phyloP scores from a whole-genome alignment of 1,140 invertebrate species.

The Anastrepha obliqua region DNA sequence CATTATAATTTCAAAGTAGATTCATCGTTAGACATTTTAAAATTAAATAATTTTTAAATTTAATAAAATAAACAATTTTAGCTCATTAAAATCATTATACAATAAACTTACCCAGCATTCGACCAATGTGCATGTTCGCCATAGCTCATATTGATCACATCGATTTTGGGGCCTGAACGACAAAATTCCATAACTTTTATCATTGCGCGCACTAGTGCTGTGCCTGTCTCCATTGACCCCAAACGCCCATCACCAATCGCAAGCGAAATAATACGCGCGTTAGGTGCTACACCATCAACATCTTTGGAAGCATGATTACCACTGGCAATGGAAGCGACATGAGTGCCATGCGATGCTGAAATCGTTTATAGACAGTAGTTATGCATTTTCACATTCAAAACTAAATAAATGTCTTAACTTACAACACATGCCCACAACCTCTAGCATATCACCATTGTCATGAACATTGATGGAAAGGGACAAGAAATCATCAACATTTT shows the following conservation, averaged over 20 bases:
- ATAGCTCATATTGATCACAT: constrained; percentile 99
- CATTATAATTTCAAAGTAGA: constrained; percentile 55
- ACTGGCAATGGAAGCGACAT: constrained; percentile 96
- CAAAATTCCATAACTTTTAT: constrained; percentile 87
- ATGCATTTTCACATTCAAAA: not conserved
- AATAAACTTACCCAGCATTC: constrained; percentile 84
- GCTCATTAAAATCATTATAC: not conserved
- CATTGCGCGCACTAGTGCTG: constrained; percentile 92
- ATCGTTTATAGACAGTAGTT: constrained; percentile 56
- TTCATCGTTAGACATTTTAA: constrained; percentile 16
- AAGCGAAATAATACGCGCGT: constrained; percentile 95
- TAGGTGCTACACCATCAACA: constrained; percentile 95
- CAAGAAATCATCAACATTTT: constrained; percentile 88
- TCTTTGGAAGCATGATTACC: constrained; percentile 93
- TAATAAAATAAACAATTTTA: constrained; percentile 31
- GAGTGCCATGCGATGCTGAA: constrained; percentile 94
- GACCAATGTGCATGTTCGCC: constrained; percentile 95
- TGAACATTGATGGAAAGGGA: constrained; percentile 96
- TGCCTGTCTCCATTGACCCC: constrained; percentile 96
- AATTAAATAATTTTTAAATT: constrained; percentile 10
- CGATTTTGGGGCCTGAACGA: constrained; percentile 78
- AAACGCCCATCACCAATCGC: constrained; percentile 93
- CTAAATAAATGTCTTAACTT: constrained; percentile 75
- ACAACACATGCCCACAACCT: constrained; percentile 96
- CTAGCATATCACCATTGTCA: constrained; percentile 92